These are phyloP conservation scores for Calephelis nemesis DNA, from an alignment of 1,140 invertebrate genomes.

Conservation along the genomic window DNA sequence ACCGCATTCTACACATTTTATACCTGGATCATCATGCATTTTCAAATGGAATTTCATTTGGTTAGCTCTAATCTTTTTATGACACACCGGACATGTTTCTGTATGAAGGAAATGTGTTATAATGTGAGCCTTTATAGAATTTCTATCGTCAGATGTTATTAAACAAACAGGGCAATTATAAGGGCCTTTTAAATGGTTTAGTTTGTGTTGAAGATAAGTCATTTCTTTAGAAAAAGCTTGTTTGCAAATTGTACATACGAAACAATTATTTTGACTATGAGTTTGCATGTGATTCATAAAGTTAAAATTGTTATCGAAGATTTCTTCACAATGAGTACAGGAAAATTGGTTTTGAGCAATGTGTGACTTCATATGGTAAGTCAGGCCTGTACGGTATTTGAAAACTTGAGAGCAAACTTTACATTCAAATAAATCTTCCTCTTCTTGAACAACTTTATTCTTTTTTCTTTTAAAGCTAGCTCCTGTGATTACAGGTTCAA, in stretches of 20 bases:
- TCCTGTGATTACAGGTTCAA: not conserved
- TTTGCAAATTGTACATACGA: conserved; percentile 18
- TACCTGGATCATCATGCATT: not conserved
- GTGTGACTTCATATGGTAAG: not conserved
- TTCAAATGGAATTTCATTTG: not conserved
- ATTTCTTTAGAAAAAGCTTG: conserved; percentile 9
- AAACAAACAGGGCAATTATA: conserved; percentile 1
- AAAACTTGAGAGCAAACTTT: not conserved
- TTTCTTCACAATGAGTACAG: conserved; percentile 13
- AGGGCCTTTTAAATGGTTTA: conserved; percentile 2
- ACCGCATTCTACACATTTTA: conserved; percentile 17
- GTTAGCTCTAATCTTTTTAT: not conserved
- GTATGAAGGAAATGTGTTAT: not conserved
- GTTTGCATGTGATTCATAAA: not conserved
- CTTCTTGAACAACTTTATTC: not conserved
- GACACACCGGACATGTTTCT: conserved; percentile 11
- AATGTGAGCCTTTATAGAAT: conserved; percentile 3
- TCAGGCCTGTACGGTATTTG: not conserved
- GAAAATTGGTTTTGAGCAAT: not conserved
- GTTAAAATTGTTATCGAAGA: conserved; percentile 9
- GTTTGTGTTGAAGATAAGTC: conserved; percentile 6
- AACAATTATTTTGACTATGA: conserved; percentile 10
- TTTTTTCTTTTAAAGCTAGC: not conserved
- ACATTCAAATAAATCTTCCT: conserved; percentile 1
- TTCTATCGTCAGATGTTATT: not conserved